Evolutionary conservation across 2,113 vertebrate genomes (phyloP).

Genomic region (Pomatorhinus ruficollis): DNA sequence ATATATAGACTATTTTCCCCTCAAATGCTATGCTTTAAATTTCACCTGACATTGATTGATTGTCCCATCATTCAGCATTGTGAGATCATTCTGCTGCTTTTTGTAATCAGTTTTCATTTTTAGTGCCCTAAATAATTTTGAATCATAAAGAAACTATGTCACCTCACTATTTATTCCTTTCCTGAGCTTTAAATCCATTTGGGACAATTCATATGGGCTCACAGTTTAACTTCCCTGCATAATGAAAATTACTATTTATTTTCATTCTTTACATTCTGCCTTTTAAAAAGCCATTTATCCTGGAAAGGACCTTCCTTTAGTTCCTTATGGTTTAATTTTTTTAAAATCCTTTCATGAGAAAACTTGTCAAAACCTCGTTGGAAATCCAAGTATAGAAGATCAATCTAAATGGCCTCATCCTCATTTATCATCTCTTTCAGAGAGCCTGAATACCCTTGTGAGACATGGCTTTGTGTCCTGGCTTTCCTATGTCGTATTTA

Average conservation of each 20-base stretch:
- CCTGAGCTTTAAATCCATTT: not conserved
- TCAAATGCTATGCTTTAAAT: not conserved
- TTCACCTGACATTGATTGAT: not conserved
- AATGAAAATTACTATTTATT: not conserved
- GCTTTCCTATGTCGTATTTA: not conserved
- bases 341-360: not conserved
- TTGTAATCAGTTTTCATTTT: not conserved
- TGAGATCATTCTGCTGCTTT: not conserved
- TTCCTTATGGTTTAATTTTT: not conserved
- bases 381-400: not conserved
- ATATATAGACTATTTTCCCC: not conserved
- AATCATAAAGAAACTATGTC: not conserved
- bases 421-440: not conserved
- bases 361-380: not conserved
- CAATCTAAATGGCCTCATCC: not conserved
- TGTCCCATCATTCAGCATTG: not conserved
- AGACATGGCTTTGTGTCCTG: not conserved
- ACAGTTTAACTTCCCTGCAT: not conserved
- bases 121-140: not conserved
- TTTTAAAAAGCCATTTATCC: not conserved
- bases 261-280: not conserved
- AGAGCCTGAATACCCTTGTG: not conserved
- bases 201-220: not conserved
- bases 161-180: not conserved
- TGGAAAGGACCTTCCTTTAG: not conserved